These are phyloP conservation scores for Myotis findleyi DNA, from an alignment of 2,797 vertebrate species.

Conservation along the genomic window DNA sequence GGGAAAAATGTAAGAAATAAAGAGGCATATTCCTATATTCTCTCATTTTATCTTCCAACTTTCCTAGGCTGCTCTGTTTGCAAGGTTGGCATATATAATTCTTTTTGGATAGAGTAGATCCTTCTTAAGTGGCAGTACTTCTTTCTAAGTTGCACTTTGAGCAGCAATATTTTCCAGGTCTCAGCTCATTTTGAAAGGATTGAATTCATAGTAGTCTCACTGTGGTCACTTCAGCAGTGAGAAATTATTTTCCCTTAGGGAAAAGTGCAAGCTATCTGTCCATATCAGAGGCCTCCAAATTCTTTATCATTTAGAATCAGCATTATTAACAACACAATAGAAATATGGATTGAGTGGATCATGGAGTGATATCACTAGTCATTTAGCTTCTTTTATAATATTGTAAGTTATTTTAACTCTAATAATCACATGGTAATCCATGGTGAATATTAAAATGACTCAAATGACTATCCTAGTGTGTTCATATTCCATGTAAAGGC, in stretches of 20 bases:
- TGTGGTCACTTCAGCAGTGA: not conserved
- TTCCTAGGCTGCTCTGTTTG: not conserved
- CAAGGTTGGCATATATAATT: not conserved
- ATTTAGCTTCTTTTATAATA: conserved; percentile 47
- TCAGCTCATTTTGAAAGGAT: conserved; percentile 2
- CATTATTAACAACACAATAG: not conserved
- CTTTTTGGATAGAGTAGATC: not conserved
- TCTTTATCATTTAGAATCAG: not conserved
- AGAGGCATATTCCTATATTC: not conserved
- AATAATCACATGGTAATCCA: not conserved
- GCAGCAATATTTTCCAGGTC: not conserved
- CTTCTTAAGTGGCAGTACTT: not conserved
- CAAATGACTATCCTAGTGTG: not conserved
- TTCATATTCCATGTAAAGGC: not conserved
- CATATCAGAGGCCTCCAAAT: not conserved
- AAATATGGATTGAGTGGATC: not conserved
- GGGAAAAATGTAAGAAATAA: not conserved
- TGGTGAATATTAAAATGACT: not conserved
- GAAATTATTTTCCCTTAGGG: not conserved
- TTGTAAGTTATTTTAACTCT: conserved; percentile 11
- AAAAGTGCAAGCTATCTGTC: conserved; percentile 4
- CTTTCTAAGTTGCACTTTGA: not conserved
- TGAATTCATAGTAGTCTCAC: not conserved
- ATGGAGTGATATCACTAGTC: not conserved
- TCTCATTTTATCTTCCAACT: not conserved